Base-by-base conservation (phyloP, 1,140 invertebrate species). In the Listronotus bonariensis region DNA sequence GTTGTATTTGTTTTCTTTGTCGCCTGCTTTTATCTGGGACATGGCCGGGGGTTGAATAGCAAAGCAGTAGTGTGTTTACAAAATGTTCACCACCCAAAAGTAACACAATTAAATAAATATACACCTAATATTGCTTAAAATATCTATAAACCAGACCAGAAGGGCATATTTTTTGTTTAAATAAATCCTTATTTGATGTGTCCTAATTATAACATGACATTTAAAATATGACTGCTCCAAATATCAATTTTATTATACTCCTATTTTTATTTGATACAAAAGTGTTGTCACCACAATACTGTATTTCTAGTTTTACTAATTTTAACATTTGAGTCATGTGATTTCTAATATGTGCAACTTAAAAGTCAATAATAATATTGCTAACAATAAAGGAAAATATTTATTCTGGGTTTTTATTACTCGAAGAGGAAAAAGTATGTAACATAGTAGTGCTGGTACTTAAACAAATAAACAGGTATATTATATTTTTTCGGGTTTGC, bases 1-100 rank as follows among this genome's bases (percentile, higher is more conserved):
- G 15, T 41, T 41, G 10, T 42, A 46, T 60, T 60, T 60, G 46
- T 46, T 57, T 60, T 60, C 49, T 60, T 56, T 67, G 61, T 68
- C 31, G 31, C 36, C 55, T 26, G 54, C 32, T 53, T 57, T 56
- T 53, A 59, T 41, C 46, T 68, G 62, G 38, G 51, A 58, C 42
- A 60, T 42, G 57, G 42, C 43, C 40, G 62, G 12, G 38, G 32
- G n/a, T 38, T 36, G 1, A 17, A 54, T 11, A 52, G n/a, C 26
- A 36, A 9, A 11, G 18, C 3, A 26, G 2, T 38, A 31, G 41
- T 17, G 7, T 36, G 34, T 54, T 36, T 61, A 57, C 41, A 42
- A 34, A 41, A 40, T 68, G 54, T 63, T 63, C 52, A 63, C 65
- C 18, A 53, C 34, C 6, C 40, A 45, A 20, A 67, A 17, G 38